Conservation (phyloP, 2,113 vertebrate genomes). For the Myotis brandtii region DNA sequence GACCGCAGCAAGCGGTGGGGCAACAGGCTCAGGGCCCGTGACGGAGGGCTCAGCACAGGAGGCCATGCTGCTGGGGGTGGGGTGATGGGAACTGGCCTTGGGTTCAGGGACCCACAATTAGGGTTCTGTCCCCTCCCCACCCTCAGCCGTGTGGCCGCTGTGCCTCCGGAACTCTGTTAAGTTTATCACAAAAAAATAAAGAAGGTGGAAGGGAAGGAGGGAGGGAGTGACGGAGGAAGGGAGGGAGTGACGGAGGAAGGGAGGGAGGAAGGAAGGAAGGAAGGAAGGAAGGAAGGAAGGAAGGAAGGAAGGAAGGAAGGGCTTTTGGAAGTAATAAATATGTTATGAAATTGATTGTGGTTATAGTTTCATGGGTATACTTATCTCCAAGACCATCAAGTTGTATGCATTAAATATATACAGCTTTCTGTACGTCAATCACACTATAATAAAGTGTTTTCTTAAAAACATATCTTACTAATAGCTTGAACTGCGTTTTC, state of each 20-base stretch:
- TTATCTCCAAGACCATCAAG: neutral
- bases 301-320: neutral
- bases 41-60: conserved; percentile 80
- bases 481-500: neutral
- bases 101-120: too few species aligned
- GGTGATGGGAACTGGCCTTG: conserved; percentile 63
- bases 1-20: conserved; percentile 20
- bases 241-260: neutral
- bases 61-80: conserved; percentile 80
- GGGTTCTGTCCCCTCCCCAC: too few species aligned
- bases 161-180: neutral
- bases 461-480: neutral
- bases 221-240: too few species aligned
- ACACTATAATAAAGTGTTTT: neutral
- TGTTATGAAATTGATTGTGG: neutral
- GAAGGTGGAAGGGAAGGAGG: neutral
- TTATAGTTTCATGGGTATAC: neutral
- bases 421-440: neutral
- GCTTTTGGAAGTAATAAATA: neutral
- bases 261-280: neutral
- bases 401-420: neutral
- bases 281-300: neutral
- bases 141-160: too few species aligned
- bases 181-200: neutral
- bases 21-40: conserved; percentile 27